phyloP scores from a whole-genome alignment of 2,113 vertebrate species.

The Muntiacus reevesi region DNA sequence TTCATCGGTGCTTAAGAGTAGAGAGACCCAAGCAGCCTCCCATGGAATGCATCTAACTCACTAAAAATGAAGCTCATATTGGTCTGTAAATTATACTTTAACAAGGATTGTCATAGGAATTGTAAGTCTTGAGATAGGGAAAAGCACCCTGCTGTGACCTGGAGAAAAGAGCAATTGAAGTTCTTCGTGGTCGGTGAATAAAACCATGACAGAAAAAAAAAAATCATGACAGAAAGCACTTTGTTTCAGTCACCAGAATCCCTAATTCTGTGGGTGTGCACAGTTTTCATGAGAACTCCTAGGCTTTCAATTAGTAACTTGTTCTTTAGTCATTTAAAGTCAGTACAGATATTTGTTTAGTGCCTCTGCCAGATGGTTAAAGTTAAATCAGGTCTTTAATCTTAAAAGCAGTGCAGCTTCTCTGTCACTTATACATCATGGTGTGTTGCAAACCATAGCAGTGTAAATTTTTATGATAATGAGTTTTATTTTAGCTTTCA shows the following conservation, averaged over 20 bases:
- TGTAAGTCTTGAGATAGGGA: neutral
- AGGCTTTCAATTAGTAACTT: slow-evolving; percentile 30
- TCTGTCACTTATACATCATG: neutral
- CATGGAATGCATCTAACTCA: neutral
- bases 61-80: neutral
- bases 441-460: neutral
- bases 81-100: neutral
- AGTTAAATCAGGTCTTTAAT: slow-evolving; percentile 39
- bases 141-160: neutral
- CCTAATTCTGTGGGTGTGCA: neutral
- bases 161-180: neutral
- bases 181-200: neutral
- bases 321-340: slow-evolving; percentile 44
- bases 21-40: neutral
- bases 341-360: slow-evolving; percentile 19
- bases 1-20: neutral
- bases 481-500: slow-evolving; percentile 11
- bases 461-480: neutral
- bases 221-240: neutral
- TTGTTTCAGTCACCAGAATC: neutral
- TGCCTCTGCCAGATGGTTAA: slow-evolving; percentile 10
- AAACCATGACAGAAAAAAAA: neutral
- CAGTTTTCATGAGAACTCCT: neutral
- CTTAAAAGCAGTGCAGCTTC: neutral
- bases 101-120: neutral